Evolutionary conservation across 2,113 vertebrate species (phyloP).

Genomic region (Tinamus guttatus): DNA sequence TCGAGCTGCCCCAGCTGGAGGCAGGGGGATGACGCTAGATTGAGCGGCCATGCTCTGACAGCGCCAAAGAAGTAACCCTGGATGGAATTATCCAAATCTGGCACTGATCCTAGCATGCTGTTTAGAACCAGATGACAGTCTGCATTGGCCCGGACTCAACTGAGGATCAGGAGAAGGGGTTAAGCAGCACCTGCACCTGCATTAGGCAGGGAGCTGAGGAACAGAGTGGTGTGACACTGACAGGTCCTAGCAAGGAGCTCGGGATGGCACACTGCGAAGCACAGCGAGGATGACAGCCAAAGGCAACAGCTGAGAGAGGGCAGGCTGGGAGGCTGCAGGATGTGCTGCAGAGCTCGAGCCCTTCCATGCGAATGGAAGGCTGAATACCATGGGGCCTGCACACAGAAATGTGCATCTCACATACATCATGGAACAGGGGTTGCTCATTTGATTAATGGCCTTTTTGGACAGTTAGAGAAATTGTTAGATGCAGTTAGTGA

Average conservation of each 20-base stretch:
- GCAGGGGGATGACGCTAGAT: background rate
- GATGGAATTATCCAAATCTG: background rate
- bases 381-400: background rate
- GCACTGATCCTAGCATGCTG: accelerated
- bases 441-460: constrained; percentile 39
- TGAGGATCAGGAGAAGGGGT: background rate
- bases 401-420: background rate
- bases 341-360: accelerated
- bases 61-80: background rate
- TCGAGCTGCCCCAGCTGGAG: accelerated
- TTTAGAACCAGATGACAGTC: background rate
- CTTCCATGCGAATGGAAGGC: accelerated
- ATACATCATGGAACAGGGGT: background rate
- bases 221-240: accelerated
- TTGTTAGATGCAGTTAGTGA: background rate
- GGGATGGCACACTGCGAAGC: accelerated
- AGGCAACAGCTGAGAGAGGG: accelerated
- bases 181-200: background rate
- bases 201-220: background rate
- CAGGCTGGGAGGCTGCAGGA: accelerated
- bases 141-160: accelerated
- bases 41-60: background rate
- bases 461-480: constrained; percentile 46
- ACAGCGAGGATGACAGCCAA: background rate
- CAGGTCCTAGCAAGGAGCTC: background rate